These are phyloP conservation scores for Amphipoea oculea DNA, from an alignment of 2,888 invertebrate genomes.

Conservation along the genomic window DNA sequence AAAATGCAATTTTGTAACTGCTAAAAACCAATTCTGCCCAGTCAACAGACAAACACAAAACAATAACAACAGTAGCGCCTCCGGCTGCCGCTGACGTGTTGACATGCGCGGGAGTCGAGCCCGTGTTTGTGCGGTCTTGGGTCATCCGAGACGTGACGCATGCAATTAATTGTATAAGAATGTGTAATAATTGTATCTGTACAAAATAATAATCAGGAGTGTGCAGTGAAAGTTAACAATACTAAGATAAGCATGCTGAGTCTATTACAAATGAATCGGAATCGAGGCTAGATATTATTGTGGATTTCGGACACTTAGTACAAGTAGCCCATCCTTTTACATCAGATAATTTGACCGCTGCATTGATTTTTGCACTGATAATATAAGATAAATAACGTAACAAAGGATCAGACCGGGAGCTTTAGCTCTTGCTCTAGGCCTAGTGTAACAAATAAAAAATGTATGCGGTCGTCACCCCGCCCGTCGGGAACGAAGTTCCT, in stretches of 20 bases:
- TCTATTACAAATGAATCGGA: background rate
- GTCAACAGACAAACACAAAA: background rate
- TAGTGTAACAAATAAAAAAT: background rate
- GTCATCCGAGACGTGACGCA: conserved; percentile 44
- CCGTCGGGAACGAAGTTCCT: too few species aligned
- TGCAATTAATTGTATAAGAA: background rate
- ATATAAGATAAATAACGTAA: too few species aligned
- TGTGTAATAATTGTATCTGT: background rate
- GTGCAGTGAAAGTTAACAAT: conserved; percentile 15
- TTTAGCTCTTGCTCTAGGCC: too few species aligned
- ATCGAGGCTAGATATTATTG: too few species aligned
- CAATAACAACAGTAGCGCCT: conserved; percentile 20
- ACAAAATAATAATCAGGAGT: background rate
- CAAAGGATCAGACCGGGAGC: too few species aligned
- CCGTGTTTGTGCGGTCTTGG: conserved; percentile 30
- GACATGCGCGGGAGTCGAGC: conserved; percentile 48
- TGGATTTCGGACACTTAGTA: too few species aligned
- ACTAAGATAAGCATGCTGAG: background rate
- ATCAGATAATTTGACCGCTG: background rate
- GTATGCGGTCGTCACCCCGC: too few species aligned
- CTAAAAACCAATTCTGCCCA: background rate
- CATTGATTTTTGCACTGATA: background rate
- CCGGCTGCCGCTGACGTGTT: conserved; percentile 37
- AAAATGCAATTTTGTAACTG: background rate
- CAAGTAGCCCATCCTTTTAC: background rate